Evolutionary conservation across 2,797 vertebrate genomes (phyloP).

Genomic region (Sebastes hopkinsi): DNA sequence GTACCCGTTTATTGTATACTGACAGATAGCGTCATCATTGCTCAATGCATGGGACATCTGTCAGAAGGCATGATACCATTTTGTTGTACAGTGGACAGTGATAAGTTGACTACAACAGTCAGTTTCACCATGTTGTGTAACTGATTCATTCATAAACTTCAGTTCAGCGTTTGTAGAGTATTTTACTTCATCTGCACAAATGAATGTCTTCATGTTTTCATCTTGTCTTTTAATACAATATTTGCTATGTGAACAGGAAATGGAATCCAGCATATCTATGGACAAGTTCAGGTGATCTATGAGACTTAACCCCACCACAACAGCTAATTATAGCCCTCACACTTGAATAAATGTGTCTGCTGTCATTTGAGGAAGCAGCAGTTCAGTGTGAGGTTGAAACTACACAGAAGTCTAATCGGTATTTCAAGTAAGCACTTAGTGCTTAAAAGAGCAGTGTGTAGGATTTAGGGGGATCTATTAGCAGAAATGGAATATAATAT

Average conservation of each 20-base stretch:
- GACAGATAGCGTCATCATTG: constrained; percentile 9
- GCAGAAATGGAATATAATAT: too few relatives aligned
- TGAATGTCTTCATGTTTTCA: constrained; percentile 1
- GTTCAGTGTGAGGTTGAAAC: background rate
- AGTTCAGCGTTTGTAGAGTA: background rate
- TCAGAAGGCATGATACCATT: constrained; percentile 26
- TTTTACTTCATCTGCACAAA: constrained; percentile 14
- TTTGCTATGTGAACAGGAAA: constrained; percentile 10
- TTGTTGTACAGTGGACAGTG: constrained; percentile 34
- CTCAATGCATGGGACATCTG: constrained; percentile 18
- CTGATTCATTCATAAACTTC: constrained; percentile 3
- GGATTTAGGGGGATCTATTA: too few relatives aligned
- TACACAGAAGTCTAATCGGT: constrained; percentile 14
- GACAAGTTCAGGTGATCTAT: background rate
- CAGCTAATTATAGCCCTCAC: background rate
- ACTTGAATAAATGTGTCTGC: background rate
- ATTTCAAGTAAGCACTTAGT: background rate
- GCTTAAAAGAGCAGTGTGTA: too few relatives aligned
- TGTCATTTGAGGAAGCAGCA: constrained; percentile 8
- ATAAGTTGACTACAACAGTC: constrained; percentile 3
- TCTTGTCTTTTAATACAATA: constrained; percentile 34
- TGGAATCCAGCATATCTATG: background rate
- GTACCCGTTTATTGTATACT: constrained; percentile 31
- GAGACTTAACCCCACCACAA: background rate
- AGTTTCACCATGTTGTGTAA: constrained; percentile 19